phyloP scores from a whole-genome alignment of 1,140 invertebrate species.

The Helicoverpa zea region DNA sequence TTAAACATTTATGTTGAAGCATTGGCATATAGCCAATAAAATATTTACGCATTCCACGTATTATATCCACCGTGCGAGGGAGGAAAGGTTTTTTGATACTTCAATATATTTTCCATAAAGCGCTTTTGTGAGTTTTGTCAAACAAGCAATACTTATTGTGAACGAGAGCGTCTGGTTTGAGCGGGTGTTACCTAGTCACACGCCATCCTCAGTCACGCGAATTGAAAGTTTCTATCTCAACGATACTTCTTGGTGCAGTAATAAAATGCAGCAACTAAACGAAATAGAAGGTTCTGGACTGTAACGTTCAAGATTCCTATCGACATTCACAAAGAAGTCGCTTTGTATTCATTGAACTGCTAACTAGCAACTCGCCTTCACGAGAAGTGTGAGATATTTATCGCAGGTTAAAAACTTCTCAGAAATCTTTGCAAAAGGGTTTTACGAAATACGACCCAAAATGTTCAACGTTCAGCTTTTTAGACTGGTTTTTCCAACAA shows the following conservation, averaged over 20 bases:
- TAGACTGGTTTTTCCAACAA: conserved; percentile 6
- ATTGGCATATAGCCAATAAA: conserved; percentile 30
- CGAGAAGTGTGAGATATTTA: too few relatives aligned
- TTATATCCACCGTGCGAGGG: not conserved
- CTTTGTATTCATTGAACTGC: too few relatives aligned
- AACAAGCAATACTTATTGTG: not conserved
- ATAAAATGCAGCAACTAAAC: not conserved
- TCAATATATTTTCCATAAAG: not conserved
- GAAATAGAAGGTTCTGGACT: not conserved
- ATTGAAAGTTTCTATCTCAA: not conserved
- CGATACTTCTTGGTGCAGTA: not conserved
- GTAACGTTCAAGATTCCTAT: not conserved
- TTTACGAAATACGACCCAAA: not conserved
- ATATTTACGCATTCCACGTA: conserved; percentile 27
- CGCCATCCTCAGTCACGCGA: conserved; percentile 30
- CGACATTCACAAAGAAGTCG: not conserved
- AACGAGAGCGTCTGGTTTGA: conserved; percentile 13
- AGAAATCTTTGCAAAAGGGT: not conserved
- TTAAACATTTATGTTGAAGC: not conserved
- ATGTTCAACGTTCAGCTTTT: conserved; percentile 2
- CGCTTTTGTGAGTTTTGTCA: not conserved
- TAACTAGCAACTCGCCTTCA: too few relatives aligned
- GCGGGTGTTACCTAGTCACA: conserved; percentile 2
- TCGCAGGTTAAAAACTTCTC: too few relatives aligned
- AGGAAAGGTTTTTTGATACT: not conserved